phyloP scores from a whole-genome alignment of 2,797 vertebrate genomes.

The Enteromius thamalakanensis region DNA sequence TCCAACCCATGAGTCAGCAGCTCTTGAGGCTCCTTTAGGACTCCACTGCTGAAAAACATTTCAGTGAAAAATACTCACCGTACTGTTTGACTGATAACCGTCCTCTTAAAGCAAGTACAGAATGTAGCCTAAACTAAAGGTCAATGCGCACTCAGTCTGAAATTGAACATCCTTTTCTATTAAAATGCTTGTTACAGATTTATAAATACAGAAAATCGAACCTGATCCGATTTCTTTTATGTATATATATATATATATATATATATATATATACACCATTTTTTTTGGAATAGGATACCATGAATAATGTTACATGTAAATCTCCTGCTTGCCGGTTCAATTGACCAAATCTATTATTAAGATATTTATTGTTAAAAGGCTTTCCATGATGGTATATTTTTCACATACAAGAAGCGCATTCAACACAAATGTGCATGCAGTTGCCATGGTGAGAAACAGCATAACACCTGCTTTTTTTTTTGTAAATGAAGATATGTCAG shows the following conservation, averaged over 20 bases:
- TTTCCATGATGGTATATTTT: neutral
- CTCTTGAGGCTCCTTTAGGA: neutral
- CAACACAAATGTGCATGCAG: neutral
- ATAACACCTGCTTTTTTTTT: too few species aligned
- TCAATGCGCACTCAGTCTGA: too few species aligned
- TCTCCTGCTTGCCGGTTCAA: neutral
- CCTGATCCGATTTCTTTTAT: too few species aligned
- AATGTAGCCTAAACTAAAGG: neutral
- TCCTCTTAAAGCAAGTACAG: neutral
- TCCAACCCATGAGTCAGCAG: conserved; percentile 33
- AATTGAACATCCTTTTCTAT: too few species aligned
- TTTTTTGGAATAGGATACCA: too few species aligned
- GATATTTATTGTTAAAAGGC: neutral
- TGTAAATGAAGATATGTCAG: too few species aligned
- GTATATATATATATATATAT: too few species aligned
- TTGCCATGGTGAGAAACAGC: neutral
- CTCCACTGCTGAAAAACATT: neutral
- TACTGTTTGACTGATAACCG: conserved; percentile 16
- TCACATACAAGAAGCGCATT: neutral
- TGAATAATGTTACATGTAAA: neutral
- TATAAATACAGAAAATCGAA: too few species aligned
- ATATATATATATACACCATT: too few species aligned
- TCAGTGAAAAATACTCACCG: neutral
- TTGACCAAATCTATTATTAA: neutral
- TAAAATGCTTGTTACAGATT: too few species aligned